Evolutionary conservation across 35 echinoderm and acorn worm genomes (phyloP), one percentile per base, ranked within the genome.

Genomic region (Stichopus chloronotus): DNA sequence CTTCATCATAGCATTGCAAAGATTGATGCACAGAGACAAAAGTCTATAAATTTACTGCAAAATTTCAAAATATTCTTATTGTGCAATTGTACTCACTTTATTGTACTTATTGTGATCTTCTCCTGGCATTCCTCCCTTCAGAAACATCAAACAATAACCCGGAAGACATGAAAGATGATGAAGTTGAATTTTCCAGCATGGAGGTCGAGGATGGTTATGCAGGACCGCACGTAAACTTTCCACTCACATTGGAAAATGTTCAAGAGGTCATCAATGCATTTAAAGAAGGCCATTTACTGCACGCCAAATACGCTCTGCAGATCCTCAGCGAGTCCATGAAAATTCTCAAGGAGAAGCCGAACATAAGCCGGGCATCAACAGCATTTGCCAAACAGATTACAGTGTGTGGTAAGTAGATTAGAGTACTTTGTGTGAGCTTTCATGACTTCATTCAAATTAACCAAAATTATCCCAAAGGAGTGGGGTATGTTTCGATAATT

Each of bases 371-470:
- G 59, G 97, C 97, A 24, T 94, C 97, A 3, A 99, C 97, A 22
- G 95, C 95, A n/a, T 92, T 99, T 16, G 95, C 97, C 21, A 99
- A 99, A 56, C 95, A 99, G 90, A 99, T 99, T 55, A 99, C 97
- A 14, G 94, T 99, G 10, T 99, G 97, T 93, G 97, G 97, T 99
- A 80, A 96, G 97, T 95, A 11, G 55, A 72, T 16, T 43, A 43
- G 30, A 43, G 30, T 43, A 43, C 30, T 43, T 43, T 43, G 30
- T 43, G 30, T 43, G 30, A 43, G 30, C 30, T 43, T 43, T 43
- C 30, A 43, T 43, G 0, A 43, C 30, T 43, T 43, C 30, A 43
- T 43, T 43, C 30, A 43, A 43, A 43, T 43, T 43, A 43, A 43
- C 30, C 30, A 43, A 43, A 43, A 43, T 43, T 43, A 43, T 43